phyloP scores from a whole-genome alignment of 2,888 invertebrate species.

The Trachelus stipa region DNA sequence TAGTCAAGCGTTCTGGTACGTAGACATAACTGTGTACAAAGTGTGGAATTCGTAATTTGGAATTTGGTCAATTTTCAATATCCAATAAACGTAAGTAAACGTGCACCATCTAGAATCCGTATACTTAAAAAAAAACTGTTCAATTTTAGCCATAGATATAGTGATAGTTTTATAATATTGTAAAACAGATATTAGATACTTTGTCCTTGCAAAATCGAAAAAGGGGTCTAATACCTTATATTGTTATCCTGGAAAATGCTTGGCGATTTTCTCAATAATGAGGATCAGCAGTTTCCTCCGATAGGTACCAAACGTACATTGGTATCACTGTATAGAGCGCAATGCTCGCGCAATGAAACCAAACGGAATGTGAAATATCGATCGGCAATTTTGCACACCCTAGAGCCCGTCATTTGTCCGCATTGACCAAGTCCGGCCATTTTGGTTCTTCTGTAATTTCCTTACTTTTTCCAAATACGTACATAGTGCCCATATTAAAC shows the following conservation, averaged over 20 bases:
- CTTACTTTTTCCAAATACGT: not conserved
- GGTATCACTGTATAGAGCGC: not conserved
- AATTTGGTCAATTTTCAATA: not conserved
- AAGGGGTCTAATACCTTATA: not conserved
- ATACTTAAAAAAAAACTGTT: not conserved
- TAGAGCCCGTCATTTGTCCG: not conserved
- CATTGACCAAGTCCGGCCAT: not conserved
- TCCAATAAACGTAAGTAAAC: not conserved
- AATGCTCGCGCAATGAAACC: not conserved
- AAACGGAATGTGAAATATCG: slow-evolving; percentile 1
- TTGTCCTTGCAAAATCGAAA: not conserved
- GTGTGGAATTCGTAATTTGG: not conserved
- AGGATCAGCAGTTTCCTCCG: not conserved
- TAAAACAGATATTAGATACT: not conserved
- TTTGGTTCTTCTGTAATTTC: not conserved
- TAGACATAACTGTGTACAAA: not conserved
- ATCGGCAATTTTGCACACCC: slow-evolving; percentile 1
- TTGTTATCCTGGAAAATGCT: not conserved
- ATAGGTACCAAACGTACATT: not conserved
- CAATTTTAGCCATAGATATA: not conserved
- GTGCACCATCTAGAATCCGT: not conserved
- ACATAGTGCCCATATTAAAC: not conserved
- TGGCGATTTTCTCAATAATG: not conserved
- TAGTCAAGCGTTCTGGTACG: not conserved
- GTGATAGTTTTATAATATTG: not conserved